phyloP scores from a whole-genome alignment of 2,888 invertebrate genomes.

The Chydorus sphaericus region DNA sequence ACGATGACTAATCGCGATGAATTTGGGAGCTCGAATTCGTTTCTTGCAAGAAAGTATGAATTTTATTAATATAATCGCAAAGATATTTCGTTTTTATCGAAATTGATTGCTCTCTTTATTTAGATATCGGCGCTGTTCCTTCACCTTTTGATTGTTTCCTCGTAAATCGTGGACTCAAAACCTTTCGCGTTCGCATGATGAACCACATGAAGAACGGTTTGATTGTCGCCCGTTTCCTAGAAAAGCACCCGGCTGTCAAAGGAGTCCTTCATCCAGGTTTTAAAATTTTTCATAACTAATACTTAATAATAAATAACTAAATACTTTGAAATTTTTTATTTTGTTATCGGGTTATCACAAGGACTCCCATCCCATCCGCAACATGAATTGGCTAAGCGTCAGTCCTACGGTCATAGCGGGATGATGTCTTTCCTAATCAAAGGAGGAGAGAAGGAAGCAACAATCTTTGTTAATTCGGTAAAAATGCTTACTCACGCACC shows the following conservation, averaged over 20 bases:
- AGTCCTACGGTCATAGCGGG: conserved; percentile 77
- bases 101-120: conserved; percentile 22
- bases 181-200: conserved; percentile 39
- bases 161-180: conserved; percentile 39
- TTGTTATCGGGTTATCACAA: too few species aligned
- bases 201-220: conserved; percentile 35
- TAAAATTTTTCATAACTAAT: background rate
- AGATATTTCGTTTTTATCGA: background rate
- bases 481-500: conserved; percentile 81
- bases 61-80: background rate
- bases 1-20: conserved; percentile 35
- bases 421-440: conserved; percentile 78
- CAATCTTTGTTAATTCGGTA: conserved; percentile 51
- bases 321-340: too few species aligned
- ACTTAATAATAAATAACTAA: background rate
- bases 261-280: conserved; percentile 29
- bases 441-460: conserved; percentile 55
- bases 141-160: conserved; percentile 45
- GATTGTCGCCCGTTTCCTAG: conserved; percentile 35
- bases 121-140: conserved; percentile 38
- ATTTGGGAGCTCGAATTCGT: conserved; percentile 51
- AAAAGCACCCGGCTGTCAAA: conserved; percentile 32
- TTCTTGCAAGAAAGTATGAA: conserved; percentile 72
- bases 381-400: conserved; percentile 57
- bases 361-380: conserved; percentile 76